Evolutionary conservation across 2,888 invertebrate species (phyloP).

Genomic region (Machimus atricapillus): DNA sequence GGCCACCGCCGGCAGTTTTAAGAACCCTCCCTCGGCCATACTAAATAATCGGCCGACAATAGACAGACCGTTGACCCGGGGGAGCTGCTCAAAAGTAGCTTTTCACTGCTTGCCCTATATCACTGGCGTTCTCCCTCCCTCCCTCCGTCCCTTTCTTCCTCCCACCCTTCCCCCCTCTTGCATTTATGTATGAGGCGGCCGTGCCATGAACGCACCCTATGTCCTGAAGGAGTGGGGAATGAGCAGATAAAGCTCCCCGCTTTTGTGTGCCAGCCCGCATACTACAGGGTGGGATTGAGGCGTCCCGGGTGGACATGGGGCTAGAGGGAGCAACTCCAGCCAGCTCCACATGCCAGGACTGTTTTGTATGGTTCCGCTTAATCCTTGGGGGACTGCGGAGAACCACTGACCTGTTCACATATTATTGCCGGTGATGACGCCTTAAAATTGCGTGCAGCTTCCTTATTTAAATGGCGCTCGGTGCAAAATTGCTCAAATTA

Average conservation of each 20-base stretch:
- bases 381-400: constrained; percentile 30
- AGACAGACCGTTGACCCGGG: constrained; percentile 34
- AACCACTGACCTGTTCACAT: constrained; percentile 37
- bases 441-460: constrained; percentile 40
- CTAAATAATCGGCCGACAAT: constrained; percentile 29
- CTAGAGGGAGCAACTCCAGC: neutral
- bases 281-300: neutral
- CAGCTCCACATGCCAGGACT: neutral
- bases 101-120: constrained; percentile 35
- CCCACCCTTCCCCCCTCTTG: neutral
- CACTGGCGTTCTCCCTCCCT: neutral
- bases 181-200: constrained; percentile 7
- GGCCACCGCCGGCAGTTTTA: neutral
- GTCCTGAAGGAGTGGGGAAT: neutral
- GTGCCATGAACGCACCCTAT: constrained; percentile 10
- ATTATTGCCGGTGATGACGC: constrained; percentile 36
- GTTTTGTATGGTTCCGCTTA: constrained; percentile 32
- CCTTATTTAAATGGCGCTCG: constrained; percentile 35
- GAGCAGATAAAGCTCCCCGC: constrained; percentile 12
- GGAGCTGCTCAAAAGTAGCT: constrained; percentile 31
- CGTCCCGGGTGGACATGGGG: neutral
- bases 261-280: constrained; percentile 7
- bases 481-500: constrained; percentile 38
- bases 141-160: neutral
- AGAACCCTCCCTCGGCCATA: neutral